A percentile compares a stretch with the other conserved stretches of the same genome.
These are phyloP conservation scores for Dryas iulia DNA, from an alignment of 1,140 invertebrate genomes.

Conservation along the genomic window DNA sequence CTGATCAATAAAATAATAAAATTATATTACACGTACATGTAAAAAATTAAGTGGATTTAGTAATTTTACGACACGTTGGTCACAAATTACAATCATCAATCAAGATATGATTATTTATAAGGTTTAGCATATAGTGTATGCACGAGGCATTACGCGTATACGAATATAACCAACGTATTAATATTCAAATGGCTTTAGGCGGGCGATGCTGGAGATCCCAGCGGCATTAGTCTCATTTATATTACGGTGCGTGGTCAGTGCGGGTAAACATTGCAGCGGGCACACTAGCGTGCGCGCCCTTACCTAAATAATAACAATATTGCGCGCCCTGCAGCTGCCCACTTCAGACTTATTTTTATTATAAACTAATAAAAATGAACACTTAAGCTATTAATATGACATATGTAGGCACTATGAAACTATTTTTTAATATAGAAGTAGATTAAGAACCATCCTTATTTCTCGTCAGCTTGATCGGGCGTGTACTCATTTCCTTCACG, in stretches of 20 bases:
- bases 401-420: slow-evolving; percentile 33
- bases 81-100: neutral
- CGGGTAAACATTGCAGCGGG: slow-evolving; percentile 40
- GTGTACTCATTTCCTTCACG: slow-evolving; percentile 56
- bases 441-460: slow-evolving; percentile 51
- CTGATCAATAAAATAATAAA: neutral
- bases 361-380: slow-evolving; percentile 33
- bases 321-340: slow-evolving; percentile 30
- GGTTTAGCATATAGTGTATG: slow-evolving; percentile 58
- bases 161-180: slow-evolving; percentile 60
- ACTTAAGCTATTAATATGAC: slow-evolving; percentile 18
- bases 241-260: slow-evolving; percentile 45
- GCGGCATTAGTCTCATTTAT: slow-evolving; percentile 61
- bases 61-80: neutral
- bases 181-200: slow-evolving; percentile 73
- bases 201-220: slow-evolving; percentile 53
- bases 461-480: slow-evolving; percentile 42
- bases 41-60: neutral
- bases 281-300: slow-evolving; percentile 23
- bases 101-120: slow-evolving; percentile 33
- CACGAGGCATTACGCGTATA: slow-evolving; percentile 50
- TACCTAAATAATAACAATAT: slow-evolving; percentile 34
- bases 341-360: slow-evolving; percentile 29
- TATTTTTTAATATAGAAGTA: slow-evolving; percentile 61
- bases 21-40: neutral